Conservation (phyloP, 2,797 vertebrate genomes). For the Borostomias antarcticus region DNA sequence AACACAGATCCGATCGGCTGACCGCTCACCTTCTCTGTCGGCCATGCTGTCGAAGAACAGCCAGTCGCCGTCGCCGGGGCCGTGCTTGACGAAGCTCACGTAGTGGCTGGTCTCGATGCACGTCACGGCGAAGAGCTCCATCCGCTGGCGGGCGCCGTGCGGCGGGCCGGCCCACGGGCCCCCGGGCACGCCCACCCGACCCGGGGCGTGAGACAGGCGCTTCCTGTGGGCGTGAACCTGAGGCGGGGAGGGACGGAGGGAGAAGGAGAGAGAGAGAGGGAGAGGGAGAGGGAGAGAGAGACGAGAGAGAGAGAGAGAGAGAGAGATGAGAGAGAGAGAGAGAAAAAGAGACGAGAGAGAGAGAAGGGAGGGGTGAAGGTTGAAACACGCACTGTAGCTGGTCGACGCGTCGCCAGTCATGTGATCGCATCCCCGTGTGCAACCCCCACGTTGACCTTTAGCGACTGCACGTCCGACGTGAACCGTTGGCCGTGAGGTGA, state of each 20-base stretch:
- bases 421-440: too few relatives aligned
- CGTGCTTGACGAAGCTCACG: slow-evolving; percentile 82
- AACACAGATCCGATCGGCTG: too few relatives aligned
- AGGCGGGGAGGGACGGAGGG: background rate
- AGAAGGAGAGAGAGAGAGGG: background rate
- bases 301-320: background rate
- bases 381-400: too few relatives aligned
- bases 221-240: slow-evolving; percentile 83
- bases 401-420: too few relatives aligned
- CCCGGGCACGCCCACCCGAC: slow-evolving; percentile 57
- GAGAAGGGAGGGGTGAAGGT: too few relatives aligned
- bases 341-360: background rate
- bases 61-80: slow-evolving; percentile 73
- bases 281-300: background rate
- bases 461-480: too few relatives aligned
- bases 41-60: slow-evolving; percentile 90
- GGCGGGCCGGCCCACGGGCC: slow-evolving; percentile 58
- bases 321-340: background rate
- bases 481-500: too few relatives aligned
- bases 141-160: slow-evolving; percentile 66
- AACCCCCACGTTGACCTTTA: too few relatives aligned
- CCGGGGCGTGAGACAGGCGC: slow-evolving; percentile 67
- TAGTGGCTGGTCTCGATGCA: slow-evolving; percentile 89
- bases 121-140: slow-evolving; percentile 83
- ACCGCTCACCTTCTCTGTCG: slow-evolving; percentile 78